Evolutionary conservation across 2,113 vertebrate genomes (phyloP), one percentile per base, ranked within the genome.

Genomic region (Cottus gobio): DNA sequence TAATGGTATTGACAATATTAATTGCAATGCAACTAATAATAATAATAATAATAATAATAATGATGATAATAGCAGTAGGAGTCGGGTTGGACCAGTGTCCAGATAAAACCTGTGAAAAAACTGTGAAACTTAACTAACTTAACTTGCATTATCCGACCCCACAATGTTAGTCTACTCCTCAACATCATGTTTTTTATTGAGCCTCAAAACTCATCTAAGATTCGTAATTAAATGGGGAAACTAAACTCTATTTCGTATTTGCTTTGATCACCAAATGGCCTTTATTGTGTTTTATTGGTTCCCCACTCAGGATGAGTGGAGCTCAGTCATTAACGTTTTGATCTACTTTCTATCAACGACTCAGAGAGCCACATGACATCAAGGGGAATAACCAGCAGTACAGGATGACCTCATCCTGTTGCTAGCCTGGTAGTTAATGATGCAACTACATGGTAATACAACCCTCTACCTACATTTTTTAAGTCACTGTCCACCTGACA

Each of bases 111-210:
- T 37, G 36, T 37, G 36, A 37, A 37, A 37, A 37, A 37, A 37
- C 37, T 31, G 37, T 72, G 20, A 16, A 82, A 54, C 77, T 60
- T 77, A 84, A 64, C 63, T n/a, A n/a, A n/a, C n/a, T n/a, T n/a
- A n/a, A n/a, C 39, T 61, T 62, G 12, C 60, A 62, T 31, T 71
- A n/a, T 42, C 30, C 36, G 75, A 31, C 16, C 24, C 48, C 18
- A 61, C 9, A 44, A 26, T 11, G 50, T 1, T 26, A 10, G 20
- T 37, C 30, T 1, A 18, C 10, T 50, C 46, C n/a, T 73, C 15
- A 66, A 28, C 28, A 28, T 52, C 13, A 3, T 28, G 63, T 7
- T n/a, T 39, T 39, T 64, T 15, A 1, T 64, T 42, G 6, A 39
- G 12, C 36, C 61, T 63, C 34, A 63, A 24, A 37, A 24, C 22